Evolutionary conservation across 2,888 invertebrate genomes (phyloP).

Genomic region (Limnephilus auricula): DNA sequence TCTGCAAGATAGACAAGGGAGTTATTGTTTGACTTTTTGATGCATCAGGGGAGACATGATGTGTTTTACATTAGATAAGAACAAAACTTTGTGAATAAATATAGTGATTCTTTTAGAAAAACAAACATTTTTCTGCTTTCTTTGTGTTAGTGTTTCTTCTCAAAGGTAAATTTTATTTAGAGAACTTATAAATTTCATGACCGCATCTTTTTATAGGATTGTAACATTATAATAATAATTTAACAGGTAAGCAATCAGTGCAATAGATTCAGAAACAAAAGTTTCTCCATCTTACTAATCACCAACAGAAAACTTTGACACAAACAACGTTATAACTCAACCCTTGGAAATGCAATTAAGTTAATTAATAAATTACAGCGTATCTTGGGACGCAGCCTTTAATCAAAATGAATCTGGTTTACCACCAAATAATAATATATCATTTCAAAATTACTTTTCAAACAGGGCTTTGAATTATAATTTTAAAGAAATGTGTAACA

Average conservation of each 20-base stretch:
- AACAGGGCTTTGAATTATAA: not conserved
- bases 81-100: conserved; percentile 38
- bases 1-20: conserved; percentile 48
- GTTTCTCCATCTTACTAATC: conserved; percentile 43
- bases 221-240: not conserved
- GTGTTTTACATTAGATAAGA: conserved; percentile 39
- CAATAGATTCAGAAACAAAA: conserved; percentile 15
- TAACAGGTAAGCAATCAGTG: not conserved
- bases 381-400: conserved; percentile 68
- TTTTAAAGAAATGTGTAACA: not conserved
- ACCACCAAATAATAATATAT: not conserved
- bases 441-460: not conserved
- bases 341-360: conserved; percentile 76
- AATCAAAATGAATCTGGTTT: conserved; percentile 34
- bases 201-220: not conserved
- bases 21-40: conserved; percentile 58
- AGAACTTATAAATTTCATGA: not conserved
- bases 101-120: not conserved
- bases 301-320: conserved; percentile 16
- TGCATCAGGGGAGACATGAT: conserved; percentile 38
- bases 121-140: not conserved
- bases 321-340: conserved; percentile 56
- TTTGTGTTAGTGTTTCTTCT: not conserved
- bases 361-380: conserved; percentile 77
- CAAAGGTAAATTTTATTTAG: not conserved